phyloP scores from a whole-genome alignment of 92 coral and sea anemone species.

The Palythoa grandiflora region DNA sequence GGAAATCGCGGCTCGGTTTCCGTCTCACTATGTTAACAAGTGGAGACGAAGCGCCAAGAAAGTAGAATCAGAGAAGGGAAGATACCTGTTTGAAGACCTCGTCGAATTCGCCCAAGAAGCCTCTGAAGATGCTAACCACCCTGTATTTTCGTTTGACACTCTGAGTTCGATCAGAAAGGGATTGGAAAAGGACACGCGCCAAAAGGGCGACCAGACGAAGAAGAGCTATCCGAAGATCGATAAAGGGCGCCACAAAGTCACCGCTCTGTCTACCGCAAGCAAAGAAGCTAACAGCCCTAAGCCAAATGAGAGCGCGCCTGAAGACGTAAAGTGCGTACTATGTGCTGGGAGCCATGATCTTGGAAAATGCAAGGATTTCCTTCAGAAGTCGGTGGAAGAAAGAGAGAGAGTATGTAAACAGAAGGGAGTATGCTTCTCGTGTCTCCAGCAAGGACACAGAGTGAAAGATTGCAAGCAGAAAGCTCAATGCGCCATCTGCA shows the following conservation, averaged over 20 bases:
- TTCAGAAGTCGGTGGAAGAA: constrained; percentile 56
- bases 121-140: constrained; percentile 42
- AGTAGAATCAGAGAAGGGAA: constrained; percentile 35
- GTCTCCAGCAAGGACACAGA: constrained; percentile 56
- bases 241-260: constrained; percentile 29
- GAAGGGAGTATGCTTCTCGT: constrained; percentile 67
- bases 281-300: background rate
- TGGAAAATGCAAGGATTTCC: constrained; percentile 60
- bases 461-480: constrained; percentile 54
- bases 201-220: background rate
- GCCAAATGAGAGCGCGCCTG: background rate
- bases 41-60: constrained; percentile 50
- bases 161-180: constrained; percentile 25
- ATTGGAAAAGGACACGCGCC: background rate
- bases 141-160: constrained; percentile 48
- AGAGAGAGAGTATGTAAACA: constrained; percentile 46
- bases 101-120: constrained; percentile 48
- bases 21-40: constrained; percentile 27
- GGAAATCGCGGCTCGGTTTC: constrained; percentile 39
- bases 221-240: constrained; percentile 4
- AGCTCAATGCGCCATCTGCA: constrained; percentile 55
- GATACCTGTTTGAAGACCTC: constrained; percentile 43
- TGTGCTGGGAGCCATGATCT: constrained; percentile 42
- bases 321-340: background rate
- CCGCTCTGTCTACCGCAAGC: constrained; percentile 19